Base-by-base conservation (phyloP, 1,140 invertebrate species). In the Drosophila kohkoa region DNA sequence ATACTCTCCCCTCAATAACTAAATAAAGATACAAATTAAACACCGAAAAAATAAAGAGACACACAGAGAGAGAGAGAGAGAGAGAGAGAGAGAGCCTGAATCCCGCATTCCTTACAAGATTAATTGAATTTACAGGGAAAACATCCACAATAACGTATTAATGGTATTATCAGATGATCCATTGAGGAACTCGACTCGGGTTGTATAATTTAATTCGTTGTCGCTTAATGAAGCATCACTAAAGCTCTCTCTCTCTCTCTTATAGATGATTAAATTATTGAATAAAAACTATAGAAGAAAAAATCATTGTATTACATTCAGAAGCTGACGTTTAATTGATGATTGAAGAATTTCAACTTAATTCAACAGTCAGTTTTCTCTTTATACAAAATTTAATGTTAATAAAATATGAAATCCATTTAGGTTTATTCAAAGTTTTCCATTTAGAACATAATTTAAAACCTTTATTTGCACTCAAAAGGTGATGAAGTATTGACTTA, bases 21-120 rank as follows among this genome's bases (percentile, higher is more conserved):
- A 38, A 52, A 55, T 28, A 63, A 54, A 64, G 16, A 65, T 20
- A 35, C 58, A 59, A 68, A 68, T 38, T 60, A 74, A 68, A 68
- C 38, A 60, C 35, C 35, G 41, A 59, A 62, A 41, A 20, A 28
- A 60, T 13, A 25, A 25, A 25, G 20, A 25, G 20, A 25, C 20
- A 25, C 20, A 25, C 20, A 25, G 2, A 25, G 2, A 25, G 20
- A 60, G 10, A 43, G 35, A 32, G 2, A 25, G 20, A 60, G 10
- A 43, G 35, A 32, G 30, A 54, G 8, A 68, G 52, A 20, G 7
- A 32, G 28, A 65, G 48, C 20, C 59, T 63, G 49, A 67, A 45
- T 71, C 80, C 81, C 80, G 81, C 76, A 82, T 82, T 75, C 63
- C 41, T 52, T 28, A 13, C n/a, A 66, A 67, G 58, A 79, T 65